Evolutionary conservation across 2,888 invertebrate species (phyloP).

Genomic region (Folsomia manolachei): DNA sequence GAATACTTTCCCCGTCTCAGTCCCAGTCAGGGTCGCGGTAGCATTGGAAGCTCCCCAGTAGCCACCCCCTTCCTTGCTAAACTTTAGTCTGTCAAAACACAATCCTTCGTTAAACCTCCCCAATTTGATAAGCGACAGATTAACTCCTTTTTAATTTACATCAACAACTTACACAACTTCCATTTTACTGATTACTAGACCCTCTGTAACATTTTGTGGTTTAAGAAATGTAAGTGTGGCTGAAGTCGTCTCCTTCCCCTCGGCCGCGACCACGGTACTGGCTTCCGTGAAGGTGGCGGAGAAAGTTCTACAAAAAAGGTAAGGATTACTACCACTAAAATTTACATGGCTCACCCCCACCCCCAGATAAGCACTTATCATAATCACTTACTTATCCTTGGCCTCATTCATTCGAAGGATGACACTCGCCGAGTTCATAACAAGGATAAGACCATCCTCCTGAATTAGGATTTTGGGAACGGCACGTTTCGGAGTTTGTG

Average conservation of each 20-base stretch:
- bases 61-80: conserved; percentile 8
- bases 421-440: neutral
- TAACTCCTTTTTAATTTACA: too few species aligned
- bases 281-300: neutral
- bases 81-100: conserved; percentile 9
- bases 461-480: neutral
- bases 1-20: neutral
- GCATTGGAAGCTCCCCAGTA: conserved; percentile 38
- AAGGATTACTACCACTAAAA: too few species aligned
- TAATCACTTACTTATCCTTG: neutral
- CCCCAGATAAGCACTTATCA: neutral
- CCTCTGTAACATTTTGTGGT: too few species aligned
- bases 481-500: neutral
- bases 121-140: too few species aligned
- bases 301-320: too few species aligned
- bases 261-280: neutral
- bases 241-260: neutral
- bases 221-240: neutral
- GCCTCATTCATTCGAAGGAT: neutral
- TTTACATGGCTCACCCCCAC: too few species aligned
- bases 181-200: too few species aligned
- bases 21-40: conserved; percentile 16
- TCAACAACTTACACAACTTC: too few species aligned
- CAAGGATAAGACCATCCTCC: neutral
- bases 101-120: too few species aligned